phyloP scores from a whole-genome alignment of 2,888 invertebrate genomes.

The Schizaphis graminum region DNA sequence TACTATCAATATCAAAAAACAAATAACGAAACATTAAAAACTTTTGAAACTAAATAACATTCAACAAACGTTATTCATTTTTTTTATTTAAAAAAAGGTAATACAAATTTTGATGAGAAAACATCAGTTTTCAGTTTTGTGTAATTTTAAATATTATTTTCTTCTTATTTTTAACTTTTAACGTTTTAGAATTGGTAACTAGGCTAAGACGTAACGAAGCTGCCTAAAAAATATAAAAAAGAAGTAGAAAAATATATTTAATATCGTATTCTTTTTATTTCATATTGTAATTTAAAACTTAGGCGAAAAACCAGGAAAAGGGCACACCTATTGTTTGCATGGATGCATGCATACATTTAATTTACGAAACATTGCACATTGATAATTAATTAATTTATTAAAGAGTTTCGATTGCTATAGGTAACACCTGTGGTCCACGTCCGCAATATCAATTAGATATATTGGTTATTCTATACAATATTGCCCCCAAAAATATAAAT shows the following conservation, averaged over 20 bases:
- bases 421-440: constrained; percentile 65
- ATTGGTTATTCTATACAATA: constrained; percentile 58
- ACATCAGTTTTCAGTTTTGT: constrained; percentile 58
- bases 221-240: constrained; percentile 66
- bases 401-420: constrained; percentile 64
- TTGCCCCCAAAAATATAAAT: constrained; percentile 63
- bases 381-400: constrained; percentile 61
- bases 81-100: constrained; percentile 63
- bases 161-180: constrained; percentile 49
- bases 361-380: constrained; percentile 65
- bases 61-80: constrained; percentile 65
- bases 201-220: constrained; percentile 66
- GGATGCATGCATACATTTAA: constrained; percentile 34
- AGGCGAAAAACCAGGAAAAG: constrained; percentile 61
- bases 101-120: constrained; percentile 64
- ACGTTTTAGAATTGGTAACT: constrained; percentile 65
- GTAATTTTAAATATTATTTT: constrained; percentile 40
- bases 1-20: constrained; percentile 65
- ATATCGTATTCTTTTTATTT: constrained; percentile 58
- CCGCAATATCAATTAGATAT: constrained; percentile 62
- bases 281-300: constrained; percentile 53
- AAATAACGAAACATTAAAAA: constrained; percentile 65
- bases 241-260: constrained; percentile 66
- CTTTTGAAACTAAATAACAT: constrained; percentile 66
- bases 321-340: constrained; percentile 59